phyloP scores from a whole-genome alignment of 2,888 invertebrate species.

The Hydraecia micacea region DNA sequence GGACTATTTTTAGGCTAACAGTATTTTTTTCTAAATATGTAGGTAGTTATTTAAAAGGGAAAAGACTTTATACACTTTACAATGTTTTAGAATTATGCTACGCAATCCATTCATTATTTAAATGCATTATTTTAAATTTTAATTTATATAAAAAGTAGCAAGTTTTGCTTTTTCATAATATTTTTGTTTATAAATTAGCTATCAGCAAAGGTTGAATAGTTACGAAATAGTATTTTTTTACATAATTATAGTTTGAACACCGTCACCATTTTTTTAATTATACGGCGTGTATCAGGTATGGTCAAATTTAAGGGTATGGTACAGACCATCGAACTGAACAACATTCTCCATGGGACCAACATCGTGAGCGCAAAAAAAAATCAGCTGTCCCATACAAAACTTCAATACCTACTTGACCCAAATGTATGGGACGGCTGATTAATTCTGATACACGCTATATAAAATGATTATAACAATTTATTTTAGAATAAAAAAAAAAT shows the following conservation, averaged over 20 bases:
- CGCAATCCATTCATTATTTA: slow-evolving; percentile 79
- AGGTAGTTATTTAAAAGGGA: slow-evolving; percentile 57
- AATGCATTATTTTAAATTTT: slow-evolving; percentile 68
- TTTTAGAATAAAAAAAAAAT: background rate
- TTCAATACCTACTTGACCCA: background rate
- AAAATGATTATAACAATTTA: background rate
- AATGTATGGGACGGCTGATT: background rate
- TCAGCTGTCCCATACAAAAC: background rate
- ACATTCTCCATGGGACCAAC: background rate
- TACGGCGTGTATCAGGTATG: background rate
- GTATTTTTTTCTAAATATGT: slow-evolving; percentile 54
- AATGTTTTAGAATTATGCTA: slow-evolving; percentile 88
- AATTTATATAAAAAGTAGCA: slow-evolving; percentile 49
- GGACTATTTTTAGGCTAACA: slow-evolving; percentile 42
- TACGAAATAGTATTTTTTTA: slow-evolving; percentile 42
- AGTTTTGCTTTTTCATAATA: slow-evolving; percentile 39
- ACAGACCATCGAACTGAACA: background rate
- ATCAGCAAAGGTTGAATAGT: slow-evolving; percentile 49
- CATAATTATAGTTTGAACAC: slow-evolving; percentile 39
- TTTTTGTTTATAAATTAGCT: slow-evolving; percentile 40
- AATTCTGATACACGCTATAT: background rate
- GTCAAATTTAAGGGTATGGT: background rate
- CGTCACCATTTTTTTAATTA: slow-evolving; percentile 14
- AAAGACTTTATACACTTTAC: slow-evolving; percentile 85
- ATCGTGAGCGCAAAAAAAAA: background rate